phyloP scores from a whole-genome alignment of 1,140 invertebrate species.

The Melanaphis sacchari region DNA sequence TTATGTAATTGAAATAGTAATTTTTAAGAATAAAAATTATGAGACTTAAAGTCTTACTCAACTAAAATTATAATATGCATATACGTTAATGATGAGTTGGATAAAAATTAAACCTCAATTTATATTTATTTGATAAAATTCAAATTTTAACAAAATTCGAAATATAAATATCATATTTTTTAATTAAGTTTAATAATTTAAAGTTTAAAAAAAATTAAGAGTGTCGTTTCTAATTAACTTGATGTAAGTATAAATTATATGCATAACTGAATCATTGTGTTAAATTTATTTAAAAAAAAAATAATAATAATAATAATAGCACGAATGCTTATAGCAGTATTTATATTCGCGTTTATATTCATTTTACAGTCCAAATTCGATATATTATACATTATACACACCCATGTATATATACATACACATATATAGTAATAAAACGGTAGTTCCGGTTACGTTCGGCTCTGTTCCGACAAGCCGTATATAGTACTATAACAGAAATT shows the following conservation, averaged over 20 bases:
- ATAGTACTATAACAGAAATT: slow-evolving; percentile 20
- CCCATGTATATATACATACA: not conserved
- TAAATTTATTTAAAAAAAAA: not conserved
- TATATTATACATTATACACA: not conserved
- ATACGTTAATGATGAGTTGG: not conserved
- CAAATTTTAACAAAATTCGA: too few relatives aligned
- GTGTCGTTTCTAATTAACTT: not conserved
- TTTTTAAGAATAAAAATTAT: not conserved
- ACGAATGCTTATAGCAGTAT: not conserved
- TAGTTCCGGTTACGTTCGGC: not conserved
- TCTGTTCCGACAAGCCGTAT: slow-evolving; percentile 10
- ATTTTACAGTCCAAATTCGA: slow-evolving; percentile 22
- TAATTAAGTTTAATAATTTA: not conserved
- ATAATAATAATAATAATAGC: not conserved
- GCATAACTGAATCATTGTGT: not conserved
- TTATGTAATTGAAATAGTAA: not conserved
- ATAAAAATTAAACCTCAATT: not conserved
- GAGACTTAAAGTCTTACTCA: not conserved
- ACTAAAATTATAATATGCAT: not conserved
- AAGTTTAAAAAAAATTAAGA: not conserved
- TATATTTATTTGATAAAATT: too few relatives aligned
- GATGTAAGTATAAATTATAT: not conserved
- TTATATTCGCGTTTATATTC: not conserved
- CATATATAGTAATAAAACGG: not conserved
- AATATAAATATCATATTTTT: not conserved